A percentile compares a stretch with the other conserved stretches of the same genome.
These are phyloP conservation scores for Tridacna gigas DNA, from an alignment of 2,888 invertebrate species.

Conservation along the genomic window DNA sequence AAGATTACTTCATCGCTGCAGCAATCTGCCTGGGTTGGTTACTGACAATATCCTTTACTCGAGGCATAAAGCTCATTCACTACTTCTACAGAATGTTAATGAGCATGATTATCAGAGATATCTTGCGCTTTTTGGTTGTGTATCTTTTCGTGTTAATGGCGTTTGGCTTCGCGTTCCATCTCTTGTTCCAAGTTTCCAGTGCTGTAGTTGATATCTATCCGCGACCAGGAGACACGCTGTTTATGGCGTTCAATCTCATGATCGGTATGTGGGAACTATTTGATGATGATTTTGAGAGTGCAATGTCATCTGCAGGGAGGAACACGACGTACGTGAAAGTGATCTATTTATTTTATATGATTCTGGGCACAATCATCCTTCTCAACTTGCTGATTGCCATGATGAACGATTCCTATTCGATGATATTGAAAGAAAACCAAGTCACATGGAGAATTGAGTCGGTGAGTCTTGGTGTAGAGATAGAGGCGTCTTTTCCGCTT, in stretches of 20 bases:
- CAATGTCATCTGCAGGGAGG: conserved; percentile 68
- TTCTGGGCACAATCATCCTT: conserved; percentile 77
- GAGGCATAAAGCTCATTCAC: conserved; percentile 81
- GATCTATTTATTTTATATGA: conserved; percentile 80
- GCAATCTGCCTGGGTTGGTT: conserved; percentile 82
- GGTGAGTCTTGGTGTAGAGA: conserved; percentile 79
- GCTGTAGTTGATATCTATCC: conserved; percentile 67
- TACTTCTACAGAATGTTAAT: conserved; percentile 82
- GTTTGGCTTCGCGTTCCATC: conserved; percentile 82
- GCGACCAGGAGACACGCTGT: conserved; percentile 76
- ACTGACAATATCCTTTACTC: conserved; percentile 80
- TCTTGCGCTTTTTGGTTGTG: conserved; percentile 80
- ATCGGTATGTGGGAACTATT: conserved; percentile 81
- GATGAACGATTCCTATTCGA: conserved; percentile 82
- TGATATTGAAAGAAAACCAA: conserved; percentile 74
- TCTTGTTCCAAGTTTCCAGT: conserved; percentile 75
- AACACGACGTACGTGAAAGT: conserved; percentile 70
- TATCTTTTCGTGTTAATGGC: conserved; percentile 82
- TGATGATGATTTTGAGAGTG: conserved; percentile 70
- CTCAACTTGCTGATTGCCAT: conserved; percentile 81
- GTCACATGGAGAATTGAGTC: conserved; percentile 82
- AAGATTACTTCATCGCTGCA: conserved; percentile 79
- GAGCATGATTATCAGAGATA: conserved; percentile 82
- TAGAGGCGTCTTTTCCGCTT: conserved; percentile 74
- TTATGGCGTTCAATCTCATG: conserved; percentile 82